These are phyloP conservation scores for Sparidentex hasta DNA, from an alignment of 2,797 vertebrate species.

Conservation along the genomic window DNA sequence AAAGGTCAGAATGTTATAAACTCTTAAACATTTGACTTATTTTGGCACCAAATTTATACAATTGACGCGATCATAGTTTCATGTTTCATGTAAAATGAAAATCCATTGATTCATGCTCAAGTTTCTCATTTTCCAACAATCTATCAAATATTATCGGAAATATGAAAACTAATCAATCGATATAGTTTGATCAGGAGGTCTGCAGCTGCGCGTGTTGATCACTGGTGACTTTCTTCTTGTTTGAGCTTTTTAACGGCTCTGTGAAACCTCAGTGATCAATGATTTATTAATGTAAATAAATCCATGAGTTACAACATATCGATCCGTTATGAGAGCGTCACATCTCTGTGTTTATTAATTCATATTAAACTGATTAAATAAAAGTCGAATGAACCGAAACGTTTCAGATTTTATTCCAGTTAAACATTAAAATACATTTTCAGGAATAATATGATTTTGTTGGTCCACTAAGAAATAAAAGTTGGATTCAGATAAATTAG, in stretches of 20 bases:
- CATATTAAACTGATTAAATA: neutral
- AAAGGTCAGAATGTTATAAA: no score
- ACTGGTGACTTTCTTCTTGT: neutral
- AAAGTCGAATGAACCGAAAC: neutral
- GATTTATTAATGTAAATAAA: neutral
- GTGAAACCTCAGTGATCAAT: neutral
- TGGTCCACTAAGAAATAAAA: neutral
- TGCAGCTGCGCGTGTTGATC: neutral
- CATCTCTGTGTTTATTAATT: neutral
- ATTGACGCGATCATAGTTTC: neutral
- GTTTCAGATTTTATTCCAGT: constrained; percentile 13
- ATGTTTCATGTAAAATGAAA: neutral
- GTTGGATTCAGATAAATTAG: neutral
- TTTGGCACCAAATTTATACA: neutral
- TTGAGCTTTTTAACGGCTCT: neutral
- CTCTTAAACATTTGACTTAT: neutral
- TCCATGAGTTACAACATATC: neutral
- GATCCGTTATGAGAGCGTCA: no score
- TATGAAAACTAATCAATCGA: neutral
- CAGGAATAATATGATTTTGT: neutral
- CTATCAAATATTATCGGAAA: neutral
- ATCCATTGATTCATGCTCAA: neutral
- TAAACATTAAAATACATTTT: neutral
- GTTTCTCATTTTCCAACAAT: neutral
- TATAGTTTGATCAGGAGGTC: neutral